phyloP scores from a whole-genome alignment of 2,888 invertebrate species.

The Diplazon laetatorius region DNA sequence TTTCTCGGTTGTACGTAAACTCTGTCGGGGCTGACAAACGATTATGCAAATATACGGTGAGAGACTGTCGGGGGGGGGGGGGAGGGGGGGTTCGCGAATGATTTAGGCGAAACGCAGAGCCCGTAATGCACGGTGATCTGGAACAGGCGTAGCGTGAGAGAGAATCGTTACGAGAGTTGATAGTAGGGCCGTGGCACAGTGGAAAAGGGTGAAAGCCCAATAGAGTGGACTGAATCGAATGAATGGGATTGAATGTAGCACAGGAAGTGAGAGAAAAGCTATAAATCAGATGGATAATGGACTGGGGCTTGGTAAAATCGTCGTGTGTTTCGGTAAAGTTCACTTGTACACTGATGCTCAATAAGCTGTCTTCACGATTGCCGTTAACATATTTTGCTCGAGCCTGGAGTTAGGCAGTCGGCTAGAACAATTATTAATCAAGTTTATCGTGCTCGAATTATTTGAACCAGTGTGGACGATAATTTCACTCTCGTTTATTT shows the following conservation, averaged over 20 bases:
- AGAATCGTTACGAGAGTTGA: slow-evolving; percentile 37
- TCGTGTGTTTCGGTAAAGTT: slow-evolving; percentile 10
- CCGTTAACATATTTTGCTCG: too few relatives aligned
- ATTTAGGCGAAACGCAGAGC: slow-evolving; percentile 36
- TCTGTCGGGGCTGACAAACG: slow-evolving; percentile 38
- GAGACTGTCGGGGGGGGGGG: slow-evolving; percentile 30
- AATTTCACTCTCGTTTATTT: not conserved
- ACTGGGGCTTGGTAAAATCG: not conserved
- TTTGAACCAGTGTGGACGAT: not conserved
- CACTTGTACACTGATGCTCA: too few relatives aligned
- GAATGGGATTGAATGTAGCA: slow-evolving; percentile 38
- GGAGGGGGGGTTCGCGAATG: slow-evolving; percentile 25
- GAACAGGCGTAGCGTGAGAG: slow-evolving; percentile 27
- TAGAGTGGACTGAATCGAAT: slow-evolving; percentile 46
- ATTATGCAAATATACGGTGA: slow-evolving; percentile 48
- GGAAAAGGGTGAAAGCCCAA: slow-evolving; percentile 33
- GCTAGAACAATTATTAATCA: not conserved
- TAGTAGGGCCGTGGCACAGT: not conserved
- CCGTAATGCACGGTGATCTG: slow-evolving; percentile 21
- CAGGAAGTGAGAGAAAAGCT: slow-evolving; percentile 32
- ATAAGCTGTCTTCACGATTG: too few relatives aligned
- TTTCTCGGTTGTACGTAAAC: slow-evolving; percentile 23
- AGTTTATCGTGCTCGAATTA: too few relatives aligned
- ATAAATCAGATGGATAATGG: slow-evolving; percentile 36
- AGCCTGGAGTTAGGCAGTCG: too few relatives aligned